Conservation (phyloP, 2,888 invertebrate genomes). For the Heliconius aoede region DNA sequence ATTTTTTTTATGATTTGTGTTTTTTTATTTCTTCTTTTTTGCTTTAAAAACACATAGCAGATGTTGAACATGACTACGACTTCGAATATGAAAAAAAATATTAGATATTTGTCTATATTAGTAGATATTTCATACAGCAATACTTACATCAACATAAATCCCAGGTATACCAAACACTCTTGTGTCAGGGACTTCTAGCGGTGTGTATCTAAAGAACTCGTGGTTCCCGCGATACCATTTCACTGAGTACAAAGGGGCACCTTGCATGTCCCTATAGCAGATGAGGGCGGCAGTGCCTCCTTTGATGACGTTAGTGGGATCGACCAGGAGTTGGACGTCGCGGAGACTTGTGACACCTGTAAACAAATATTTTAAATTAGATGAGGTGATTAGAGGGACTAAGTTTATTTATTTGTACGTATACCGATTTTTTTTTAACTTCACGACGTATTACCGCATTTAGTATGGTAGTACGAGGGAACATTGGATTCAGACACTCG, state of each 20-base stretch:
- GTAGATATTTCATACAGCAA: neutral
- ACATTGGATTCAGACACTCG: too few relatives aligned
- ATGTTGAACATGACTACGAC: too few relatives aligned
- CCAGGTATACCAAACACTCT: conserved; percentile 90
- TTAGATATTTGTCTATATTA: neutral
- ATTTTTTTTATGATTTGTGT: too few relatives aligned
- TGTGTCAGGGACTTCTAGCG: conserved; percentile 87
- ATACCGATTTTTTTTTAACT: too few relatives aligned
- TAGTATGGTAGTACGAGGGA: too few relatives aligned
- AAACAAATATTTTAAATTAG: conserved; percentile 15
- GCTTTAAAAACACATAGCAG: too few relatives aligned
- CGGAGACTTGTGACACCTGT: conserved; percentile 86
- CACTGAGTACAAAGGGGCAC: conserved; percentile 90
- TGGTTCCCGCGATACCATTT: conserved; percentile 93
- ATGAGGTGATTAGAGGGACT: too few relatives aligned
- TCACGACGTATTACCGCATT: too few relatives aligned
- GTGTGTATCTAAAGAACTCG: conserved; percentile 93
- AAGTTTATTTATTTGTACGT: too few relatives aligned
- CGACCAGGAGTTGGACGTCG: conserved; percentile 88
- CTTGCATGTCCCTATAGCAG: conserved; percentile 91
- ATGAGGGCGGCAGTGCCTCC: conserved; percentile 87
- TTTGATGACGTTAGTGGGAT: conserved; percentile 87
- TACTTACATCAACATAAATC: conserved; percentile 92
- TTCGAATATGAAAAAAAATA: neutral
- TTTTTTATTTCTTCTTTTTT: too few relatives aligned